Evolutionary conservation across 2,797 vertebrate genomes (phyloP).

Genomic region (Coregonus suidteri): DNA sequence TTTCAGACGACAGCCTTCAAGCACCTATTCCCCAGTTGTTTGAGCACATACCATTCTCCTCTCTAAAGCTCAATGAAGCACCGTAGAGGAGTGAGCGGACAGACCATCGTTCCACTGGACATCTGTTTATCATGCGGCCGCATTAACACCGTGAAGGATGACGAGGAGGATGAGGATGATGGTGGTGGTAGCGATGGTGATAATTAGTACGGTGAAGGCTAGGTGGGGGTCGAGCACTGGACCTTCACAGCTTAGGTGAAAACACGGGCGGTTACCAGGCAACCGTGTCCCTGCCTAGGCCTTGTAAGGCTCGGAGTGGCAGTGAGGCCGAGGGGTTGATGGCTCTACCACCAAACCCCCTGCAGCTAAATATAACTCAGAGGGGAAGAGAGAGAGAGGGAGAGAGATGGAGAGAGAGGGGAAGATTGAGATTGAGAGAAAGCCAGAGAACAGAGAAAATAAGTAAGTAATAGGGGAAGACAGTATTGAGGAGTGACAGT

Average conservation of each 20-base stretch:
- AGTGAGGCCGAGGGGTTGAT: slow-evolving; percentile 65
- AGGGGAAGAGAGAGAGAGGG: slow-evolving; percentile 9
- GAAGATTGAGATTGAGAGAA: slow-evolving; percentile 35
- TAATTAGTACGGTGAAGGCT: slow-evolving; percentile 67
- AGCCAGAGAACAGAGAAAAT: slow-evolving; percentile 22
- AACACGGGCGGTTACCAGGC: slow-evolving; percentile 68
- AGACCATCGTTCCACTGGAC: neutral
- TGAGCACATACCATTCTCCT: no score
- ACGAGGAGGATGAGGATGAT: slow-evolving; percentile 17
- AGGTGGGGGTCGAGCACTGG: slow-evolving; percentile 56
- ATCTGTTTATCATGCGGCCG: neutral
- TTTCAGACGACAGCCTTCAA: no score
- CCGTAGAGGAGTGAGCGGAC: neutral
- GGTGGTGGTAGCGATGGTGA: slow-evolving; percentile 31
- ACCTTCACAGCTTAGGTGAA: slow-evolving; percentile 69
- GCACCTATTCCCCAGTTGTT: no score
- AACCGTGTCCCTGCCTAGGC: slow-evolving; percentile 64
- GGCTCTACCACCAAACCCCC: slow-evolving; percentile 65
- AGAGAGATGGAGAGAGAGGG: slow-evolving; percentile 11
- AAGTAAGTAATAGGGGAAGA: neutral
- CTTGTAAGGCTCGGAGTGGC: slow-evolving; percentile 76
- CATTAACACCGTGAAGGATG: slow-evolving; percentile 1
- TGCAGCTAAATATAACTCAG: slow-evolving; percentile 67
- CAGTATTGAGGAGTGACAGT: neutral
- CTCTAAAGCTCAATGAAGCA: no score